A percentile compares a stretch with the other conserved stretches of the same genome.
Evolutionary conservation across 2,888 invertebrate species (phyloP).

Genomic region (Mythimna pallens): DNA sequence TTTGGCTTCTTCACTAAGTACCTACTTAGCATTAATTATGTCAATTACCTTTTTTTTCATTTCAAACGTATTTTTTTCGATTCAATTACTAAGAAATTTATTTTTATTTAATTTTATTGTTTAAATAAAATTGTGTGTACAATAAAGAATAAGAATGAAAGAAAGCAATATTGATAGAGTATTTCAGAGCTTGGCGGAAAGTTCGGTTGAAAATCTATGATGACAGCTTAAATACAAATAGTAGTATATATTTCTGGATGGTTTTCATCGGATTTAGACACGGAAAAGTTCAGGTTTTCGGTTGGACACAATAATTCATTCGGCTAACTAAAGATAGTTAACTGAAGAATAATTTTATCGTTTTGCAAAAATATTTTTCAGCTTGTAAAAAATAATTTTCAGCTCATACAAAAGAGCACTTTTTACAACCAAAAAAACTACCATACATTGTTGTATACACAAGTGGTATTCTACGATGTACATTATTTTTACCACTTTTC

Average conservation of each 20-base stretch:
- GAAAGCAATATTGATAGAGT: slow-evolving; percentile 9
- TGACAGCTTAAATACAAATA: slow-evolving; percentile 41
- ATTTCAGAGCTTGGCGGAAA: slow-evolving; percentile 23
- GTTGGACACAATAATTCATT: no score
- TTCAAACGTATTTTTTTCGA: slow-evolving; percentile 1
- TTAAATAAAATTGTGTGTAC: no score
- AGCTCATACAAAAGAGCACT: neutral
- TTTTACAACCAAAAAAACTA: neutral
- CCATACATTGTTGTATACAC: neutral
- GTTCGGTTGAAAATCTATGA: slow-evolving; percentile 23
- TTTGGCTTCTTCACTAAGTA: neutral
- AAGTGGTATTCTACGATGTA: neutral
- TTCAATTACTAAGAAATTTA: neutral
- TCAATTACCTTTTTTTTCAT: neutral
- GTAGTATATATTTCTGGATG: slow-evolving; percentile 31
- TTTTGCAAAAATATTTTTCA: neutral
- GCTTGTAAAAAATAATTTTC: neutral
- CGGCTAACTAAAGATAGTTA: neutral
- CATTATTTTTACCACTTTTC: neutral
- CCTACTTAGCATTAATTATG: no score
- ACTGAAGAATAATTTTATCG: neutral
- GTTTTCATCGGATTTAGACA: slow-evolving; percentile 23
- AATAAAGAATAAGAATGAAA: no score
- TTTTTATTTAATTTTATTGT: no score
- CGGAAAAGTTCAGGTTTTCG: slow-evolving; percentile 11